phyloP scores from a whole-genome alignment of 2,888 invertebrate genomes.

The Leptinotarsa tumamoca region DNA sequence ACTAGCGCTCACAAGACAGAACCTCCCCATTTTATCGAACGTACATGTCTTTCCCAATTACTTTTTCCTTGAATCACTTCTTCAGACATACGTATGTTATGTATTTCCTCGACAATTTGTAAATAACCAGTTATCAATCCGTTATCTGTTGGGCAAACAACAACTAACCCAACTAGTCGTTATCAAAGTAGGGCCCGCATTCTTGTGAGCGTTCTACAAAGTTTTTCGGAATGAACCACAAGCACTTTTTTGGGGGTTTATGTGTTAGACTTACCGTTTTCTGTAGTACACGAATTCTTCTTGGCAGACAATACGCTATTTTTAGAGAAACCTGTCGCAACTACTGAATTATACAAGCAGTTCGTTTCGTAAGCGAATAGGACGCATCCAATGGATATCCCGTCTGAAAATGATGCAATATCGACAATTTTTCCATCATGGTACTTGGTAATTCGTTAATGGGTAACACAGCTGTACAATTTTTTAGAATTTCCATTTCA shows the following conservation, averaged over 20 bases:
- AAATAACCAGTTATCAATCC: not conserved
- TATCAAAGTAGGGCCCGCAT: not conserved
- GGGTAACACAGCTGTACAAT: conserved; percentile 16
- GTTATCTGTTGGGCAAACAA: not conserved
- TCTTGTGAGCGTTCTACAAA: not conserved
- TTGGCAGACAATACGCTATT: conserved; percentile 40
- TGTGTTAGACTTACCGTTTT: conserved; percentile 10
- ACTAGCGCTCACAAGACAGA: too few species aligned
- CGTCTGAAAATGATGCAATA: conserved; percentile 27
- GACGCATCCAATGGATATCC: conserved; percentile 22
- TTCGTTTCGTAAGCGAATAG: conserved; percentile 26
- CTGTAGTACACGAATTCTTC: conserved; percentile 27
- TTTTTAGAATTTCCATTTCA: conserved; percentile 7
- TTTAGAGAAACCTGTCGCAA: conserved; percentile 44
- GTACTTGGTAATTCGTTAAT: conserved; percentile 12
- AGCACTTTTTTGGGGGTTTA: conserved; percentile 17
- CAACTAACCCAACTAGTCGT: not conserved
- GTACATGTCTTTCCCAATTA: not conserved
- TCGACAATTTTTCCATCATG: conserved; percentile 20
- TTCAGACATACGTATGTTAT: not conserved
- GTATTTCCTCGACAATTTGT: not conserved
- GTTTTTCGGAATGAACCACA: not conserved
- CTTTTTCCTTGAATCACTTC: not conserved
- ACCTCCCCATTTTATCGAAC: too few species aligned
- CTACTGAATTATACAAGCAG: conserved; percentile 29